Percentiles rank a stretch among this genome's conserved stretches.
phyloP scores from a whole-genome alignment of 92 coral and sea anemone genomes.

The Heteractis magnifica region DNA sequence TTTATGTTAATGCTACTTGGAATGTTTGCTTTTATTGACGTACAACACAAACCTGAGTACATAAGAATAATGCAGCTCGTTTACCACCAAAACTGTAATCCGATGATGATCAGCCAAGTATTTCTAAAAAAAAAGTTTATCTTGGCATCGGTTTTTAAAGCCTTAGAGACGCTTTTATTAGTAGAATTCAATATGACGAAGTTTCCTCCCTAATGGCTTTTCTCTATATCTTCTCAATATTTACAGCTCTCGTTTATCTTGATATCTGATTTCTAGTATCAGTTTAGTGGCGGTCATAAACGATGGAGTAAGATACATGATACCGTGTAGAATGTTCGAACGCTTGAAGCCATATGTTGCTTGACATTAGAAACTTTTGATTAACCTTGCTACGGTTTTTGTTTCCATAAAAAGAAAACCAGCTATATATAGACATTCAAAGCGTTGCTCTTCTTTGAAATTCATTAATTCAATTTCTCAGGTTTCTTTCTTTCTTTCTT shows the following conservation, averaged over 20 bases:
- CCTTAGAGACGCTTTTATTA: not conserved
- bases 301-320: not conserved
- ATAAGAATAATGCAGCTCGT: not conserved
- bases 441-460: too few relatives aligned
- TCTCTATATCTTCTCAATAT: not conserved
- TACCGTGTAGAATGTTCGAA: not conserved
- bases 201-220: not conserved
- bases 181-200: not conserved
- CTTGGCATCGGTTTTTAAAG: not conserved
- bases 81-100: not conserved
- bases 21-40: constrained; percentile 15
- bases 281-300: not conserved
- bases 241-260: not conserved
- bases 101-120: constrained; percentile 1
- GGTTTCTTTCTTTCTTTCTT: too few relatives aligned
- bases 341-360: not conserved
- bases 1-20: constrained; percentile 7
- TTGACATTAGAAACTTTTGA: not conserved
- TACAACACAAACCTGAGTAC: not conserved
- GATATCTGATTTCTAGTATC: not conserved
- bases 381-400: not conserved
- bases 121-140: not conserved
- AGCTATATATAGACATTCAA: too few relatives aligned
- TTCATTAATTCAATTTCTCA: too few relatives aligned
- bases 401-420: too few relatives aligned